Conservation (phyloP, 2,888 invertebrate genomes). For the Dasysyrphus tricinctus region DNA sequence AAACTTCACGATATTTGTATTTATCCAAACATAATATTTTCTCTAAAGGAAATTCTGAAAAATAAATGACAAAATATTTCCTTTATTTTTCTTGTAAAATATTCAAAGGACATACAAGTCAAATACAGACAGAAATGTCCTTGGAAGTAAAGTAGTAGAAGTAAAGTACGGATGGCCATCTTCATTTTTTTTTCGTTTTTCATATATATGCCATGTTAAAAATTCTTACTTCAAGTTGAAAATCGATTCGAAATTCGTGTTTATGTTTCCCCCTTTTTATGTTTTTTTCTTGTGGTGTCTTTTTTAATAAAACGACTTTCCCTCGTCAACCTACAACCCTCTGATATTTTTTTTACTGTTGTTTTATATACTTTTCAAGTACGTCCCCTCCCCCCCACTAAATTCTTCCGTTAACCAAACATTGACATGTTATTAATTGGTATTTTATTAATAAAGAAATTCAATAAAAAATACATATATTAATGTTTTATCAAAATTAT, state of each 20-base stretch:
- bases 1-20: not conserved
- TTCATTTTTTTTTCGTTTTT: not conserved
- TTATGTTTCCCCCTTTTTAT: not conserved
- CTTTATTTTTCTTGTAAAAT: constrained; percentile 1
- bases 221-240: constrained; percentile 5
- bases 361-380: not conserved
- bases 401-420: constrained; percentile 4
- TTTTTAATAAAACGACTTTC: constrained; percentile 2
- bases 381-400: not conserved
- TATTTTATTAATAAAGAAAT: constrained; percentile 12
- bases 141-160: not conserved
- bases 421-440: constrained; percentile 34
- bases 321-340: not conserved
- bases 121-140: not conserved
- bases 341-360: not conserved
- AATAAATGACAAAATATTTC: not conserved
- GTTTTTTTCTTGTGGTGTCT: not conserved
- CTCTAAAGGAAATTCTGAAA: not conserved
- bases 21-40: not conserved
- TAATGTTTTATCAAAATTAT: not conserved
- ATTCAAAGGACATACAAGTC: constrained; percentile 5
- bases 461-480: constrained; percentile 5
- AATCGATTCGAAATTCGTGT: constrained; percentile 3
- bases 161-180: not conserved
- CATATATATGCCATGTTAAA: not conserved